These are phyloP conservation scores for Drosophila kanapiae DNA, from an alignment of 1,140 invertebrate species.

Conservation along the genomic window DNA sequence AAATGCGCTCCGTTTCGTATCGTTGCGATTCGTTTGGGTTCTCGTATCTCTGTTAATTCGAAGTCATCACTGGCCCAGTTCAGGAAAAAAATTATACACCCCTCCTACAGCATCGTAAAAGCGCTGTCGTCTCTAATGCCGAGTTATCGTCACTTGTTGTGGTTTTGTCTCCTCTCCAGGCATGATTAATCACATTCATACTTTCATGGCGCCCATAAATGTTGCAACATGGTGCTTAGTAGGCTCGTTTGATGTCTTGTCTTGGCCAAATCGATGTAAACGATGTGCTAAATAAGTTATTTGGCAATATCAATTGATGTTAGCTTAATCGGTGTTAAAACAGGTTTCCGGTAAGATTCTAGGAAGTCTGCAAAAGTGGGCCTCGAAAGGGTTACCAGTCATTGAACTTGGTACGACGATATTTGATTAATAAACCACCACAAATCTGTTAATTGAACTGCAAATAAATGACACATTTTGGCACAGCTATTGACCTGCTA, in stretches of 20 bases:
- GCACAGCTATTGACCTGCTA: not conserved
- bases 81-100: not conserved
- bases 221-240: conserved; percentile 35
- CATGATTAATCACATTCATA: conserved; percentile 41
- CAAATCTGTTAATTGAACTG: conserved; percentile 32
- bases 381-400: conserved; percentile 11
- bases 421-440: not conserved
- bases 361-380: conserved; percentile 1
- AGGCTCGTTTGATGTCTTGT: conserved; percentile 23
- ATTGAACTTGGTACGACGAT: conserved; percentile 18
- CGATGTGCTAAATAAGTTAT: conserved; percentile 27
- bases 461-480: conserved; percentile 16
- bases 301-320: conserved; percentile 27
- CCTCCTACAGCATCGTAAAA: conserved; percentile 27
- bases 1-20: conserved; percentile 49
- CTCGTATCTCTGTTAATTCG: conserved; percentile 75
- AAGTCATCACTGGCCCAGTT: conserved; percentile 73
- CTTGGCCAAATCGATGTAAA: conserved; percentile 19
- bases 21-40: conserved; percentile 50
- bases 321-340: not conserved
- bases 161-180: conserved; percentile 14
- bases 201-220: conserved; percentile 50
- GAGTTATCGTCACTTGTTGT: conserved; percentile 18
- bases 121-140: conserved; percentile 18
- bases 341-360: not conserved